These are phyloP conservation scores for Leptodactylus fuscus DNA, from an alignment of 2,113 vertebrate species.

Conservation along the genomic window DNA sequence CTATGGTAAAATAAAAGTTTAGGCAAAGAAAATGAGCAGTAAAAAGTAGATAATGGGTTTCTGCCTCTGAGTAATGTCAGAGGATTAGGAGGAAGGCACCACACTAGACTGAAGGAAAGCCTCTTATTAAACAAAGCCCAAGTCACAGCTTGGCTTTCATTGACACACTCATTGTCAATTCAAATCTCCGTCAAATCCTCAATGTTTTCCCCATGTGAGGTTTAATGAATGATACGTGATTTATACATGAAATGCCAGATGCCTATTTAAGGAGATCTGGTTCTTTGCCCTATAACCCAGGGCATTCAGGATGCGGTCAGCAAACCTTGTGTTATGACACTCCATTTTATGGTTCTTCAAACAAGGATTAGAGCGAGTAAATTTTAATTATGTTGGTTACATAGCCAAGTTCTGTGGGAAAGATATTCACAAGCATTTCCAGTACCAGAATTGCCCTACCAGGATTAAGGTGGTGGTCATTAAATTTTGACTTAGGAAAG, in stretches of 20 bases:
- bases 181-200: slow-evolving; percentile 36
- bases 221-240: slow-evolving; percentile 42
- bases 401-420: slow-evolving; percentile 50
- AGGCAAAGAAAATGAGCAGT: slow-evolving; percentile 36
- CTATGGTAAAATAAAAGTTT: slow-evolving; percentile 30
- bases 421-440: slow-evolving; percentile 31
- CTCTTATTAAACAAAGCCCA: slow-evolving; percentile 52
- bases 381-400: slow-evolving; percentile 57
- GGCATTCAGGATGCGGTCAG: slow-evolving; percentile 39
- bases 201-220: slow-evolving; percentile 4
- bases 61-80: slow-evolving; percentile 24
- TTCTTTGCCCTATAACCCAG: slow-evolving; percentile 44
- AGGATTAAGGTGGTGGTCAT: slow-evolving; percentile 46
- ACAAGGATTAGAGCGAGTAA: slow-evolving; percentile 58
- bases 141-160: slow-evolving; percentile 49
- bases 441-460: slow-evolving; percentile 29
- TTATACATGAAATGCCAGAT: slow-evolving; percentile 37
- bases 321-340: slow-evolving; percentile 54
- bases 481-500: slow-evolving; percentile 49
- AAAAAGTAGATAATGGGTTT: slow-evolving; percentile 32
- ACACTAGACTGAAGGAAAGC: slow-evolving; percentile 51
- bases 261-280: slow-evolving; percentile 33
- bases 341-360: slow-evolving; percentile 55
- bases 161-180: slow-evolving; percentile 34
- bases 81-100: slow-evolving; percentile 52